Conservation (phyloP, 2,888 invertebrate species). For the Drosophila planitibia region DNA sequence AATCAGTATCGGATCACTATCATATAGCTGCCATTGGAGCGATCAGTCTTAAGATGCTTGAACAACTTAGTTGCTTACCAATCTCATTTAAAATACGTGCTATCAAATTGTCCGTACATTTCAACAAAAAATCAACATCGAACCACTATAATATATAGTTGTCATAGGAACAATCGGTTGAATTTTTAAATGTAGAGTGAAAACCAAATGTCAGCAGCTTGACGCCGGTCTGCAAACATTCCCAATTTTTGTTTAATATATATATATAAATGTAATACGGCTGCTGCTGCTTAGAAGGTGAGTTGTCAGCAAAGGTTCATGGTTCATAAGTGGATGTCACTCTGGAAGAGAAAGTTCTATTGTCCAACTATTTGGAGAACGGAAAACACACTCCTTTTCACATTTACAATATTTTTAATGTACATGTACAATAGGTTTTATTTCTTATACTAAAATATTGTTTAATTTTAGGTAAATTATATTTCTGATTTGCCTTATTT, state of each 20-base stretch:
- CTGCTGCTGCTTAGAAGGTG: not conserved
- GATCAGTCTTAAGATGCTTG: not conserved
- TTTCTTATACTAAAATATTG: conserved; percentile 29
- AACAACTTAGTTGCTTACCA: not conserved
- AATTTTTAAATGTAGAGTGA: not conserved
- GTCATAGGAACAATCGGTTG: not conserved
- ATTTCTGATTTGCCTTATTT: conserved; percentile 10
- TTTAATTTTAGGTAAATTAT: conserved; percentile 19
- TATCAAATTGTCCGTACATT: not conserved
- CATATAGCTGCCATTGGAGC: not conserved
- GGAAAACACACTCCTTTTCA: conserved; percentile 1
- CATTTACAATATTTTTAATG: conserved; percentile 38
- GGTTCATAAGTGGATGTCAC: too few species aligned
- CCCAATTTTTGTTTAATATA: not conserved
- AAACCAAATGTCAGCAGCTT: too few species aligned
- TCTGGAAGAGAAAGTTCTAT: not conserved
- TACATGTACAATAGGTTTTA: conserved; percentile 23
- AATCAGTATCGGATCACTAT: not conserved
- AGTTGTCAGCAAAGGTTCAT: not conserved
- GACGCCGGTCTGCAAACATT: too few species aligned
- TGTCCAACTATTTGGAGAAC: not conserved
- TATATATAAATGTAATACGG: not conserved
- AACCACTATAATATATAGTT: not conserved
- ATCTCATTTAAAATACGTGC: not conserved
- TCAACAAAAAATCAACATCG: not conserved